Base-by-base conservation (phyloP, 2,113 vertebrate species). In the Ranitomeya imitator region DNA sequence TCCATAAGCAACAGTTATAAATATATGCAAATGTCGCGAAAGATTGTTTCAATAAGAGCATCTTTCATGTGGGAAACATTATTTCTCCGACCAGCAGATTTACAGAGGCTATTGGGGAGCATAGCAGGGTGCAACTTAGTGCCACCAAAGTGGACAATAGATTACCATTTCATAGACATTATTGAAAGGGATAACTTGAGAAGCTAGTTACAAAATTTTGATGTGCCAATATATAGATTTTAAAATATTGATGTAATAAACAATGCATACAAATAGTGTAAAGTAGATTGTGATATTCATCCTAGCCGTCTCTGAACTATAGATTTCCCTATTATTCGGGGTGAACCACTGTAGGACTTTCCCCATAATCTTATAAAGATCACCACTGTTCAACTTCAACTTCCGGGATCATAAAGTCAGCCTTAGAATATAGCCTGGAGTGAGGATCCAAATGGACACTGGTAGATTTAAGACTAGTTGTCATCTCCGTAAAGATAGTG, bases 41-140 rank as follows among this genome's bases (percentile, higher is more conserved):
- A 76, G 37, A 76, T 76, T 76, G 37, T 76, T 52, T 51, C 73
- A 9, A 76, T 52, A 76, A 76, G 37, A 19, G 45, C 18, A 76
- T 19, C 37, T 19, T 76, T 76, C 9, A 76, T 76, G 37, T 76
- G 73, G 73, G 73, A 76, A 76, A 76, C 73, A 21, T 81, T 81
- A 74, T 60, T 31, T 80, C 79, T 45, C 26, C 13, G 57, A 18
- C 26, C 59, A 45, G 26, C 26, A 61, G 79, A 60, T 37, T 31
- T 81, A 60, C 60, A 60, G 79, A 19, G 61, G 57, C 57, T 59
- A 37, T 81, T 61, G 79, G 21, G 31, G 37, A 45, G 61, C 12
- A 61, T 61, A 81, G 79, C 79, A 81, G 79, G 57, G 59, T 81
- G 79, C 79, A 59, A 80, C 18, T 80, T 80, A 16, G 79, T 37